Evolutionary conservation across 2,113 vertebrate genomes (phyloP), one percentile per base, ranked within the genome.

Genomic region (Neogale vison): DNA sequence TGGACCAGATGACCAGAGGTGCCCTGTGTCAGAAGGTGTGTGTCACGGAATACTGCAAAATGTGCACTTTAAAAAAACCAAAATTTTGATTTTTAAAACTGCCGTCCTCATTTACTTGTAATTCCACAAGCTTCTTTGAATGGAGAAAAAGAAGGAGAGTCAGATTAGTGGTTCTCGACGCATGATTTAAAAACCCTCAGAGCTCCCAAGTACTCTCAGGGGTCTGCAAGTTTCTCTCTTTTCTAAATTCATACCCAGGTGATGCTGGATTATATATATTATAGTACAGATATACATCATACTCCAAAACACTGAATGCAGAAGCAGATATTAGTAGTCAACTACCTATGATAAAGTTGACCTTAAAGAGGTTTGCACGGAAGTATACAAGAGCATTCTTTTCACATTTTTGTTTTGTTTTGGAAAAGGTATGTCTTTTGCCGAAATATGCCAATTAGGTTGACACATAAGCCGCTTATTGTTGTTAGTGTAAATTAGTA

Each of bases 1-100:
- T 2, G 3, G 6, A 77, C 26, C 7, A 20, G 34, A 15, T 63
- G 89, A 72, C 24, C n/a, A 24, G 42, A 52, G 24, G 18, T 31
- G 76, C 92, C 6, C 7, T 34, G 39, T 52, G 6, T 85, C 42
- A 63, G 42, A 84, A 76, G 26, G 34, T 4, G 42, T 14, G 26
- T 77, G 71, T 83, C 36, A 61, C 8, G 15, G 39, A 42, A 42
- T 71, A 42, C 34, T 63, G 29, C 21, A 85, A 90, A 85, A 26
- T 6, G 23, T 45, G 1, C 23, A 59, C 17, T 85, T 61, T 31
- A 80, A 42, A 36, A 80, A 93, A 61, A 77, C 17, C 36, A 52
- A 90, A 93, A n/a, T 76, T 67, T 59, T 81, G 4, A 93, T 76
- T 88, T 88, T 88, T 61, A 89, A 84, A 69, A 69, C 36, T 50